phyloP scores from a whole-genome alignment of 2,113 vertebrate genomes.

The Tragulus kanchil region DNA sequence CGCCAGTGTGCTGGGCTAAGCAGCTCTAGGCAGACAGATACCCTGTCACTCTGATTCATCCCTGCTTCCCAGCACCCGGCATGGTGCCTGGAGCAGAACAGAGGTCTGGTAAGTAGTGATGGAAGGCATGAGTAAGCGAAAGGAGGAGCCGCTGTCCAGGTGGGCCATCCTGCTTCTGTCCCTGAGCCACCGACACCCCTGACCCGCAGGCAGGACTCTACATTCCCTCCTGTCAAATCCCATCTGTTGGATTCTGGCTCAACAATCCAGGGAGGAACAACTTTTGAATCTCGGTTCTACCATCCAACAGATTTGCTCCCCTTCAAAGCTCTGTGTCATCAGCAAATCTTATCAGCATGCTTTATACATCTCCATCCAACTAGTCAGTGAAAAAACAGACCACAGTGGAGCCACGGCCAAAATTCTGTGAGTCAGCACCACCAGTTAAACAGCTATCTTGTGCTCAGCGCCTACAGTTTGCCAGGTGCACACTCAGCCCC shows the following conservation, averaged over 20 bases:
- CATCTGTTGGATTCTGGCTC: conserved; percentile 23
- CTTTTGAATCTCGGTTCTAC: neutral
- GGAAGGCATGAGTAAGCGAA: neutral
- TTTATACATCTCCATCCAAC: conserved; percentile 40
- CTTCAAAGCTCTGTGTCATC: conserved; percentile 40
- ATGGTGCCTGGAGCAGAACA: neutral
- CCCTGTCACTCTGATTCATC: neutral
- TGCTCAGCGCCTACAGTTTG: neutral
- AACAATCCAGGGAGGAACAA: neutral
- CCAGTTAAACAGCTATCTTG: neutral
- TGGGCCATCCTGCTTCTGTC: neutral
- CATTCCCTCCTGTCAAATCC: neutral
- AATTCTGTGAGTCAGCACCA: neutral
- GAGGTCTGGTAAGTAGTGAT: neutral
- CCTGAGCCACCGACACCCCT: neutral
- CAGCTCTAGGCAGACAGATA: neutral
- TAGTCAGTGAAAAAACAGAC: neutral
- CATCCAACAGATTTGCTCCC: conserved; percentile 35
- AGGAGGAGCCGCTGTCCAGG: neutral
- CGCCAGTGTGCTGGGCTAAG: neutral
- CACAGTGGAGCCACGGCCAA: neutral
- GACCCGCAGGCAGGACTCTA: neutral
- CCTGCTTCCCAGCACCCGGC: conserved; percentile 9
- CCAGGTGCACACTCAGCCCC: neutral
- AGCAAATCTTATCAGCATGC: conserved; percentile 20